These are phyloP conservation scores for Brienomyrus longianalis DNA, from an alignment of 2,113 vertebrate genomes.

Conservation along the genomic window DNA sequence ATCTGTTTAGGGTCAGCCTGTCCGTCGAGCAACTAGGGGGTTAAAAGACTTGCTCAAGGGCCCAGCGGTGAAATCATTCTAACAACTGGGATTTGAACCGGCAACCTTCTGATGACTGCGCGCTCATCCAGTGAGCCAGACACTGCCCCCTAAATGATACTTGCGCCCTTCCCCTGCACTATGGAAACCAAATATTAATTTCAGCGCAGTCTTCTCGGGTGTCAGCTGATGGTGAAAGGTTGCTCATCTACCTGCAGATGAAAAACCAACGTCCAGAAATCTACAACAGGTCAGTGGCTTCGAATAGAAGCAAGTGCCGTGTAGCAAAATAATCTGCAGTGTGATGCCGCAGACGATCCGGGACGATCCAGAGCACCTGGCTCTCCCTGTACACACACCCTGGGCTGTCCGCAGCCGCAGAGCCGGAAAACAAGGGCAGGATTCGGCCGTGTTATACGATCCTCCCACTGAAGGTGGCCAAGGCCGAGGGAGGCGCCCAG, in stretches of 20 bases:
- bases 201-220: background rate
- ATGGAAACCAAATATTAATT: background rate
- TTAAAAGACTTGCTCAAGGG: background rate
- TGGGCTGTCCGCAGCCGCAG: constrained; percentile 17
- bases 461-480: background rate
- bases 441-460: constrained; percentile 3
- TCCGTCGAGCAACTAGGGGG: background rate
- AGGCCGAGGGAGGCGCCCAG: background rate
- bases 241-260: background rate
- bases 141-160: background rate
- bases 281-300: background rate
- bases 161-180: background rate
- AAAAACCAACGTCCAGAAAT: background rate
- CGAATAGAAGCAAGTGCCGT: background rate
- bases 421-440: constrained; percentile 13
- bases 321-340: background rate
- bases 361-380: constrained; percentile 11
- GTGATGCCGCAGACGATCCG: background rate
- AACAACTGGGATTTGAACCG: background rate
- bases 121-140: background rate
- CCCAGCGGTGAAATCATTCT: background rate
- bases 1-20: background rate
- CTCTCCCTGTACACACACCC: background rate
- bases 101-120: background rate
- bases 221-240: background rate